Base-by-base conservation (phyloP, 1,140 invertebrate species). In the Aphelenchoides besseyi region DNA sequence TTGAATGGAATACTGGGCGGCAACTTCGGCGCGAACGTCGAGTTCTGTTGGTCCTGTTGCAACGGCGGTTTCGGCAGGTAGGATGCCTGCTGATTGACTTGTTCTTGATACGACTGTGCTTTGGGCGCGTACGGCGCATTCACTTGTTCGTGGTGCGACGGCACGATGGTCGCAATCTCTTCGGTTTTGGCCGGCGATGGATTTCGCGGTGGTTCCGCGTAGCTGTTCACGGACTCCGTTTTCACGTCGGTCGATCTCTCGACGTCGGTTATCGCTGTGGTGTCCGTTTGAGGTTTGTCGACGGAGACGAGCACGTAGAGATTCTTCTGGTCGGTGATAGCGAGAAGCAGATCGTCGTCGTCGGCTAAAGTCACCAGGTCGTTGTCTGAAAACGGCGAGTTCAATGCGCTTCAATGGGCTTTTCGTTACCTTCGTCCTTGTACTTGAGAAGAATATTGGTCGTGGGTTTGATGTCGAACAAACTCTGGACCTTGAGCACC, bases 291-390 rank as follows among this genome's bases (percentile, higher is more conserved):
- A n/a, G 37, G 23, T 5, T 67, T 23, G 9, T 75, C 33, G 28
- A 48, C 23, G 32, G 36, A 23, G 26, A 78, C 77, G 26, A 75
- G 64, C 23, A 80, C 36, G 32, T 26, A 78, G n/a, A 75, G 69
- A 16, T 53, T 62, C 41, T 73, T 52, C 63, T 71, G 35, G 5
- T 61, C 55, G 36, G 63, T 53, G 23, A 80, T 36, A 0, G 80
- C 79, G 30, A 79, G 52, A 12, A 70, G 30, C n/a, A 80, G 37
- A 37, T 80, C 79, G 23, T 69, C 59, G 48, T 80, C 79, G 48
- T 79, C 62, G 55, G 64, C 64, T n/a, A 80, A 53, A 0, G 77
- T 81, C 18, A 80, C 66, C 28, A 80, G 74, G 63, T 80, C 79
- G 9, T 59, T 70, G 26, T 80, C 79, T 80, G 29, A n/a, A 75